These are phyloP conservation scores for Manis crassicaudata DNA, from an alignment of 2,797 vertebrate species.

Conservation along the genomic window DNA sequence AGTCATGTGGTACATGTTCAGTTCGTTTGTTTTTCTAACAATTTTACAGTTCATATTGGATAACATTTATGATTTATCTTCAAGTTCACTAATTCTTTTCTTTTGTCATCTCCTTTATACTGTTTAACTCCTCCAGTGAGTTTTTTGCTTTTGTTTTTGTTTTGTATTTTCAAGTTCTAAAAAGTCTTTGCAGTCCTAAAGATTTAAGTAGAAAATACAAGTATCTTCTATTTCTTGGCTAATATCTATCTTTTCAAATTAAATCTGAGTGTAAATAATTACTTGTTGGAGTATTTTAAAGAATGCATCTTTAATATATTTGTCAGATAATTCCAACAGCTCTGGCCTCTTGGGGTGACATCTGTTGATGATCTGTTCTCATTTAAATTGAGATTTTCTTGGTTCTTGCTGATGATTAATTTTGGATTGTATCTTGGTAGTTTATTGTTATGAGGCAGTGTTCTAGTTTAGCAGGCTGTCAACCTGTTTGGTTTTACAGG, in stretches of 20 bases:
- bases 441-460: background rate
- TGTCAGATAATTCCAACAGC: background rate
- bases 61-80: background rate
- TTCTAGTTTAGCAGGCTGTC: background rate
- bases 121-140: background rate
- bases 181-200: background rate
- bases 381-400: background rate
- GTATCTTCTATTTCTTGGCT: background rate
- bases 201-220: background rate
- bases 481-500: background rate
- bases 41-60: background rate
- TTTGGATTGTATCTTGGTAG: background rate
- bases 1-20: too few relatives aligned
- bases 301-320: background rate
- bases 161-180: background rate
- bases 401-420: background rate
- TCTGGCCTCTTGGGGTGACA: background rate
- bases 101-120: background rate
- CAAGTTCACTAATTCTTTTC: background rate
- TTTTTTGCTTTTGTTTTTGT: background rate
- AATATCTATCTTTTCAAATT: background rate
- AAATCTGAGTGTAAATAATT: background rate
- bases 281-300: background rate
- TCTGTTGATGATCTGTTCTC: background rate
- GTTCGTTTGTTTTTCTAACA: background rate